Percentiles rank a stretch among this genome's conserved stretches.
Evolutionary conservation across 1,140 invertebrate species (phyloP).

Genomic region (Apis laboriosa): DNA sequence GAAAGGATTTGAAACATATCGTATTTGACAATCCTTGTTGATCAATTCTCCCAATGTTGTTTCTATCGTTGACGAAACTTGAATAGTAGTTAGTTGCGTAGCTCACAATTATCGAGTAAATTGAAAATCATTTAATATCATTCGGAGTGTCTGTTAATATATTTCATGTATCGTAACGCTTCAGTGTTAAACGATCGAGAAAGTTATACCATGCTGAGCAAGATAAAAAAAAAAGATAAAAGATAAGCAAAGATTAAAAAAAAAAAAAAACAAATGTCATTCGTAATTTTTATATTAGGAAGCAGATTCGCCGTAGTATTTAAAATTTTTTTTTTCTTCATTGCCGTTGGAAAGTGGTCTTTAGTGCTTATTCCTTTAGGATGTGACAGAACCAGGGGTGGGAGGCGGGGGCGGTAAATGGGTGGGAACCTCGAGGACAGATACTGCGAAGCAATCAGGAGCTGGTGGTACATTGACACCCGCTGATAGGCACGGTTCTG

Average conservation of each 20-base stretch:
- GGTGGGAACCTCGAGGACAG: slow-evolving; percentile 83
- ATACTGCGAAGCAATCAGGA: slow-evolving; percentile 85
- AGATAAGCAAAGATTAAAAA: background rate
- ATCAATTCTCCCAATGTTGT: background rate
- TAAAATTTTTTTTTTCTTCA: slow-evolving; percentile 1
- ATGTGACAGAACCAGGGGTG: slow-evolving; percentile 81
- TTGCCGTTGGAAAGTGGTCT: slow-evolving; percentile 70
- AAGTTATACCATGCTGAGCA: background rate
- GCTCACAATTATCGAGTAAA: background rate
- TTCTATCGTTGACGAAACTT: background rate
- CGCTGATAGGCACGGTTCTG: slow-evolving; percentile 95
- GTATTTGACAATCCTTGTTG: slow-evolving; percentile 31
- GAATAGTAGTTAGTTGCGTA: slow-evolving; percentile 26
- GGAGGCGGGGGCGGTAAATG: slow-evolving; percentile 83
- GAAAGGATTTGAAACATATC: slow-evolving; percentile 12
- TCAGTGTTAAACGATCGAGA: background rate
- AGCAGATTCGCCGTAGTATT: background rate
- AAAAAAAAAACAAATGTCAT: background rate
- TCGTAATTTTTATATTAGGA: background rate
- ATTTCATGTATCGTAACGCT: background rate
- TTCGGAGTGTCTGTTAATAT: background rate
- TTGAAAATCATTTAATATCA: background rate
- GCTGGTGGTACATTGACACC: slow-evolving; percentile 90
- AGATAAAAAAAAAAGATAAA: too few species aligned
- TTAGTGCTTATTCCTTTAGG: slow-evolving; percentile 80